These are phyloP conservation scores for Eulemur rufifrons DNA, from an alignment of 2,113 vertebrate species.

Conservation along the genomic window DNA sequence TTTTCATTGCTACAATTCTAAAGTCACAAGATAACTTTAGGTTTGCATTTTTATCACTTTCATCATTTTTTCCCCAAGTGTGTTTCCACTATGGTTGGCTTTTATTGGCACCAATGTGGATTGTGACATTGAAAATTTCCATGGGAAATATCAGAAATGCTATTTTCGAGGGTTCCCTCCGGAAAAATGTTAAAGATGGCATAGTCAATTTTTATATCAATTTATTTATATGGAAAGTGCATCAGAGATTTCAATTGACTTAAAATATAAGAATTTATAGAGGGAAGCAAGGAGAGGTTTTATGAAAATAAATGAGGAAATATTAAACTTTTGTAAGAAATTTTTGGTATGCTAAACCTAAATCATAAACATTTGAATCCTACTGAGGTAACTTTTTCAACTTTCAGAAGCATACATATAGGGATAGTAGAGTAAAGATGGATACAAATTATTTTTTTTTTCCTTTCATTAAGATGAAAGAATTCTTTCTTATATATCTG, in stretches of 20 bases:
- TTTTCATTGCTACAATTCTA: conserved; percentile 14
- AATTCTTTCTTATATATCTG: neutral
- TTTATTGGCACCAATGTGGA: conserved; percentile 28
- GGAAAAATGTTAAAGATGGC: conserved; percentile 40
- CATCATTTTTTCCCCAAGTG: neutral
- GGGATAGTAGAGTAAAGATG: neutral
- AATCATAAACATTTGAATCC: neutral
- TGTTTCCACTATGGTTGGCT: neutral
- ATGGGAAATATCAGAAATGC: conserved; percentile 6
- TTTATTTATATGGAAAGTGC: conserved; percentile 40
- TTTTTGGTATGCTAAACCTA: neutral
- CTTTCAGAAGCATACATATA: neutral
- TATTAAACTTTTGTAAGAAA: conserved; percentile 30
- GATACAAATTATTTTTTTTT: neutral
- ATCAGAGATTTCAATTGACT: conserved; percentile 7
- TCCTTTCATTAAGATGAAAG: neutral
- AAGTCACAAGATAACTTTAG: conserved; percentile 52
- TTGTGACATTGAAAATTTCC: conserved; percentile 49
- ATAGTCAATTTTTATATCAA: conserved; percentile 38
- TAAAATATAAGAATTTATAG: conserved; percentile 22
- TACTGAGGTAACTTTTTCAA: neutral
- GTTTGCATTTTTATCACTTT: conserved; percentile 59
- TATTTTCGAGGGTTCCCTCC: conserved; percentile 22
- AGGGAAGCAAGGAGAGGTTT: neutral
- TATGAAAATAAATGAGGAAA: conserved; percentile 18